Base-by-base conservation (phyloP, 2,113 vertebrate species). In the Mustelus asterias region DNA sequence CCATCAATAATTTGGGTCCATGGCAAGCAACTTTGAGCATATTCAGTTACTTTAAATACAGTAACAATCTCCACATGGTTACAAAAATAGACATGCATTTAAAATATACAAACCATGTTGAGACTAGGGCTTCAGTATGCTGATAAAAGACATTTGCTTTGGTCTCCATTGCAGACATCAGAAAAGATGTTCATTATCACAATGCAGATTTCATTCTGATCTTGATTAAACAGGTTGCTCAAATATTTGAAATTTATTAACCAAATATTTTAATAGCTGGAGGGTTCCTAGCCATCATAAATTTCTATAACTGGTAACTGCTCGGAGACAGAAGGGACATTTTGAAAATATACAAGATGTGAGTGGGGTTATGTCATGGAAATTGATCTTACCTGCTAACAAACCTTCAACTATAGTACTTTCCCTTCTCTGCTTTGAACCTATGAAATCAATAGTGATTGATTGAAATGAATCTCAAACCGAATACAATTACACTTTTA, bases 61-160 rank as follows among this genome's bases (percentile, higher is more conserved):
- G 37, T 83, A 65, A 92, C 11, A 92, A 92, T 65, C 14, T 65
- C 60, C 89, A 92, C 89, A 65, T 92, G 63, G 89, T 65, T 92
- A 65, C 60, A 92, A 92, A 92, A 65, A 92, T 92, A 92, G 16
- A 92, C 63, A 92, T 92, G 89, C n/a, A 92, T 92, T 90, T 92
- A 92, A 92, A 92, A 92, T 37, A 92, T 65, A 92, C 60, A 92
- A 92, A 92, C 89, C 89, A 92, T 92, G 63, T n/a, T 92, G 63
- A 92, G n/a, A 65, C 16, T 90, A 29, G 60, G 33, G 58, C 60
- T 92, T 92, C 33, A 92, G 8, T 37, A 65, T 92, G 58, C 18
- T 65, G 33, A 92, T 63, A 65, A 92, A 65, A 92, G 14, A 90
- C 58, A 90, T n/a, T 54, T 90, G 29, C 20, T 89, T 58, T 58